These are phyloP conservation scores for Mesoclemmys tuberculata DNA, from an alignment of 2,113 vertebrate species.

Conservation along the genomic window DNA sequence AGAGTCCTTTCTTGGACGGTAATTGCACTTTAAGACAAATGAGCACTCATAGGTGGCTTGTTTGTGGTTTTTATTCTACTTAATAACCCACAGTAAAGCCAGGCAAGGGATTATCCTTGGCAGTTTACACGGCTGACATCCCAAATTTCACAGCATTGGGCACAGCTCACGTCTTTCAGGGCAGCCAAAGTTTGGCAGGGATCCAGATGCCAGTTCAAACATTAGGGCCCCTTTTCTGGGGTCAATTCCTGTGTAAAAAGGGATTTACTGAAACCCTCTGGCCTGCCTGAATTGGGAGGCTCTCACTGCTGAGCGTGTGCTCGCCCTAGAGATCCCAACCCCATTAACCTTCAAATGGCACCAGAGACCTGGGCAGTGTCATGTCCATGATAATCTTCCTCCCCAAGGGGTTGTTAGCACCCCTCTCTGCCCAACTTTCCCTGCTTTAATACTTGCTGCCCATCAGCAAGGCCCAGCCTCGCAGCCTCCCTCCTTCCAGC, in stretches of 20 bases:
- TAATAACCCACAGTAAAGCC: background rate
- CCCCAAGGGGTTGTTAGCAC: background rate
- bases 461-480: background rate
- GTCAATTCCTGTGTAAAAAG: background rate
- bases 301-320: too few species aligned
- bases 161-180: background rate
- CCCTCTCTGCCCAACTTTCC: background rate
- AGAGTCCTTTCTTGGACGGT: background rate
- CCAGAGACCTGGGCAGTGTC: background rate
- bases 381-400: background rate
- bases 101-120: background rate
- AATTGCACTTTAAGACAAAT: background rate
- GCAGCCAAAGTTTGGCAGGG: too few species aligned
- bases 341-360: background rate
- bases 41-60: background rate
- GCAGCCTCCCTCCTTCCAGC: background rate
- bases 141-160: conserved; percentile 3
- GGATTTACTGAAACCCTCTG: background rate
- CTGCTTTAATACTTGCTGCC: background rate
- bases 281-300: background rate
- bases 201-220: background rate
- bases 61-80: background rate
- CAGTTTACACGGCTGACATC: conserved; percentile 23
- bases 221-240: too few species aligned
- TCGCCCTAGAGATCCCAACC: background rate